A percentile compares a stretch with the other conserved stretches of the same genome.
Conservation (phyloP, 64 coral and sea anemone genomes). For the Cladopsammia gracilis region DNA sequence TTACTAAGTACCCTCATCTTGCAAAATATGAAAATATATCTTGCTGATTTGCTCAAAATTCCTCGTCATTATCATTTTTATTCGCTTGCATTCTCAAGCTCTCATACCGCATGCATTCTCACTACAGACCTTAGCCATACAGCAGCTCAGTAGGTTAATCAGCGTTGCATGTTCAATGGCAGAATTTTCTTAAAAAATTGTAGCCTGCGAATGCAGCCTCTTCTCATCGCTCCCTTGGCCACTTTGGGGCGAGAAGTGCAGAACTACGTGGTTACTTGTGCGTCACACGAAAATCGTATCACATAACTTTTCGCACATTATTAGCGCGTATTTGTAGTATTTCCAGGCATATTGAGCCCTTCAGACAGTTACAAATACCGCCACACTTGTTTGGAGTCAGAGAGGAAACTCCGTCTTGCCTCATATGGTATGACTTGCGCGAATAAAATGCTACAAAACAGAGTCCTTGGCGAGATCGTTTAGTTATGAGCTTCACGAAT, state of each 20-base stretch:
- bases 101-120: too few relatives aligned
- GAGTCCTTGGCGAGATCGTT: not conserved
- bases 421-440: not conserved
- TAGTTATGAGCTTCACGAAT: not conserved
- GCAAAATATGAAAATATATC: too few relatives aligned
- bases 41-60: too few relatives aligned
- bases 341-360: not conserved
- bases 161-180: too few relatives aligned
- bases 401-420: slow-evolving; percentile 34
- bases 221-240: too few relatives aligned
- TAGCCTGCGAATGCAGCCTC: too few relatives aligned
- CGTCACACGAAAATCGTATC: not conserved
- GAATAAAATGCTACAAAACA: not conserved
- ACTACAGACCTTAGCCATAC: too few relatives aligned
- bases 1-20: too few relatives aligned
- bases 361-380: slow-evolving; percentile 24
- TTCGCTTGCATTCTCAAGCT: too few relatives aligned
- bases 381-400: slow-evolving; percentile 40
- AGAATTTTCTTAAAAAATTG: too few relatives aligned
- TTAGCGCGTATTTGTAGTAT: slow-evolving; percentile 35
- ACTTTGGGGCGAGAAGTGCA: not conserved
- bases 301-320: slow-evolving; percentile 29
- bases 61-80: too few relatives aligned
- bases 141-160: too few relatives aligned
- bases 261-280: not conserved